Base-by-base conservation (phyloP, 2,113 vertebrate genomes). In the Sardina pilchardus region DNA sequence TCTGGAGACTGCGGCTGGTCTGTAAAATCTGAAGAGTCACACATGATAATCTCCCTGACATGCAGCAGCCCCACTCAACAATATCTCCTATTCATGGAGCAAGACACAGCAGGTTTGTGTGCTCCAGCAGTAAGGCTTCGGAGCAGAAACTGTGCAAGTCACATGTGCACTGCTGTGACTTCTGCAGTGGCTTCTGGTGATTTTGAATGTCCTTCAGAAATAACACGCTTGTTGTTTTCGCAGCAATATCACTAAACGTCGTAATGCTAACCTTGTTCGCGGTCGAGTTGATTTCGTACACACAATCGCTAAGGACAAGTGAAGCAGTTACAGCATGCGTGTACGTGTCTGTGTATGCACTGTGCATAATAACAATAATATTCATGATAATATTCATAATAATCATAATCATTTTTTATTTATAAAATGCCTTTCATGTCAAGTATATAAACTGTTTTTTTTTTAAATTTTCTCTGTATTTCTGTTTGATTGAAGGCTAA, bases 1-100 rank as follows among this genome's bases (percentile, higher is more conserved):
- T 78, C 71, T 67, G 21, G 21, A 24, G 19, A 59, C 19, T 7
- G 8, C 8, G 59, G 59, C 59, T 26, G 24, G 59, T n/a, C 59
- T 67, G 59, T 14, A 14, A 78, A 36, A 78, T 36, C 71, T n/a
- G 71, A 36, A 78, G 71, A 78, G 39, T 78, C 59, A 82, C 84
- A 84, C 84, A 81, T 86, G 85, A 88, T 84, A 44, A 88, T 84
- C 63, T 82, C 42, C 21, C 85, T 45, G 43, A 2, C 36, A 84
- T 78, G 82, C 24, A 48, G 75, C 34, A 24, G 81, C 83, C 86
- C 71, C 86, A 71, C n/a, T 82, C 81, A 42, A 86, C 81, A 85
- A 50, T 53, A 6, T 44, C 81, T 44, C 82, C 81, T 80, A 85
- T 86, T 86, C 71, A 85, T 59, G 82, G 21, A 39, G 24, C 34